A percentile compares a stretch with the other conserved stretches of the same genome.
phyloP scores from a whole-genome alignment of 2,888 invertebrate species.

The Frankliniella fusca region DNA sequence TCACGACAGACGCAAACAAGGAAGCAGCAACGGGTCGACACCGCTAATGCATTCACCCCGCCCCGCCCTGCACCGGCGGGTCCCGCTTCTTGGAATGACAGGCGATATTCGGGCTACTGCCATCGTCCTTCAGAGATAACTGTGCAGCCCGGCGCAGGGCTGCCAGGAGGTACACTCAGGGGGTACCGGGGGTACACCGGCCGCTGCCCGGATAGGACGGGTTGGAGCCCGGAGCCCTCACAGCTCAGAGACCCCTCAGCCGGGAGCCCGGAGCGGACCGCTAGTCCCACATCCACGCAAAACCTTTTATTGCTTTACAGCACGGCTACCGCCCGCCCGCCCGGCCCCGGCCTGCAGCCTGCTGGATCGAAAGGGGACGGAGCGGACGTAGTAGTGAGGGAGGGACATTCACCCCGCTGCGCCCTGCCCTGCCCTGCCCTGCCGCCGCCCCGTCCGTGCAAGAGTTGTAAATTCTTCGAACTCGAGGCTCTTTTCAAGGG shows the following conservation, averaged over 20 bases:
- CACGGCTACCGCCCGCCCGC: background rate
- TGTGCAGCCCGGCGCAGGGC: background rate
- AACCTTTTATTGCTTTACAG: background rate
- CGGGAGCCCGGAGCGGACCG: background rate
- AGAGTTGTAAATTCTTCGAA: conserved; percentile 21
- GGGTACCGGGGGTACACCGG: background rate
- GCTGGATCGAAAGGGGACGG: background rate
- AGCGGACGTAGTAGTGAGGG: no score
- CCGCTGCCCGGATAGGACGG: background rate
- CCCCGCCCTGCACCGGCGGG: no score
- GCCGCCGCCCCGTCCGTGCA: background rate
- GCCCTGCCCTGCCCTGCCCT: no score
- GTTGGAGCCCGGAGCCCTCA: background rate
- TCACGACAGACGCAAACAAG: background rate
- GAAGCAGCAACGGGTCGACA: background rate
- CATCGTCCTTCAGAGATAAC: background rate
- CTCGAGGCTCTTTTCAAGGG: background rate
- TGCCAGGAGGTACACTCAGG: background rate
- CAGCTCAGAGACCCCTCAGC: no score
- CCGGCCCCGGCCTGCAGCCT: background rate
- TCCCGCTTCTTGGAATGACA: background rate
- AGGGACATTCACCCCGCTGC: no score
- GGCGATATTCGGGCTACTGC: background rate
- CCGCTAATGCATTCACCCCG: no score
- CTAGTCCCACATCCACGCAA: conserved; percentile 6